Percentiles rank a stretch among this genome's conserved stretches.
Conservation (phyloP, 2,797 vertebrate genomes). For the Myiothlypis chrysogaster region DNA sequence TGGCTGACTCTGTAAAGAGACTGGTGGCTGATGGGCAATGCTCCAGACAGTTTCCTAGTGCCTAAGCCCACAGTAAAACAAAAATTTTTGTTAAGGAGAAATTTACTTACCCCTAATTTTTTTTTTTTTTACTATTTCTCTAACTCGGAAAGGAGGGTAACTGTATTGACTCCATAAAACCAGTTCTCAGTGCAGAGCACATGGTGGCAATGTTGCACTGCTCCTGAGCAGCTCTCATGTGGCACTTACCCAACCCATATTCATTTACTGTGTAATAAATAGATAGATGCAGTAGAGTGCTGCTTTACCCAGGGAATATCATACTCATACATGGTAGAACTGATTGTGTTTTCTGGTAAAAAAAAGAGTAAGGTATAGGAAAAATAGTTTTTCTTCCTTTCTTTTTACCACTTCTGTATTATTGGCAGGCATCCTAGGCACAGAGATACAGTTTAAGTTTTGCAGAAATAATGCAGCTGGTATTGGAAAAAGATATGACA, state of each 20-base stretch:
- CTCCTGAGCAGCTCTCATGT: not conserved
- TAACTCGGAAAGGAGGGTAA: not conserved
- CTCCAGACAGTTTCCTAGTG: not conserved
- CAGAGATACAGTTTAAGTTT: not conserved
- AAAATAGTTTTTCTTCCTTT: constrained; percentile 34
- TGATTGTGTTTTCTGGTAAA: constrained; percentile 64
- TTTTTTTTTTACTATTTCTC: not conserved
- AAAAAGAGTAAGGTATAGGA: constrained; percentile 24
- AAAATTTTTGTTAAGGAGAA: not conserved
- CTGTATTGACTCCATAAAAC: not conserved
- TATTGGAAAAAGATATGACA: not conserved
- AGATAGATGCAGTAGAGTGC: constrained; percentile 36
- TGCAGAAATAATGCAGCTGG: not conserved
- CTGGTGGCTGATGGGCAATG: not conserved
- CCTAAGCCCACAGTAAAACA: not conserved
- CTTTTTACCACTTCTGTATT: not conserved
- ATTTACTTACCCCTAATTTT: not conserved
- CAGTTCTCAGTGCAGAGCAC: not conserved
- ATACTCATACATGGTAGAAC: constrained; percentile 47
- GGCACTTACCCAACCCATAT: not conserved
- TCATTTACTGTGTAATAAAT: constrained; percentile 53
- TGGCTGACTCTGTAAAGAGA: not conserved
- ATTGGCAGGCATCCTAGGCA: constrained; percentile 14
- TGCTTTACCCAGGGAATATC: constrained; percentile 68
- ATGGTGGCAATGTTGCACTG: constrained; percentile 71